Evolutionary conservation across 2,113 vertebrate genomes (phyloP).

Genomic region (Pipra filicauda): DNA sequence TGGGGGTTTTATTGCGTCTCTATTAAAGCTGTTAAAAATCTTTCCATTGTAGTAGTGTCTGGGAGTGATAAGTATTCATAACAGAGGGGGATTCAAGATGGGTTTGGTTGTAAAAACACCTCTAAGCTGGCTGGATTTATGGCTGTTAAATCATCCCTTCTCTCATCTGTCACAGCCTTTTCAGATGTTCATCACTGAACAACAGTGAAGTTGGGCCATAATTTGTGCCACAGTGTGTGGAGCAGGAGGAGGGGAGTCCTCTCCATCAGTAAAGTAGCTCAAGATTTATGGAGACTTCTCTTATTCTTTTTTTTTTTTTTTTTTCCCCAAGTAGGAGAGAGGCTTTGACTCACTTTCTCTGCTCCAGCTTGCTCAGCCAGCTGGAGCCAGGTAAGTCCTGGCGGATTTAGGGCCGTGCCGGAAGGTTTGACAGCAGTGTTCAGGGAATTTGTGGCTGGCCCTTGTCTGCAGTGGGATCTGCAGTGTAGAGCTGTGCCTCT

Average conservation of each 20-base stretch:
- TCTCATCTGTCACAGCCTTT: constrained; percentile 22
- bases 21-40: constrained; percentile 26
- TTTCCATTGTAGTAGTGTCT: not conserved
- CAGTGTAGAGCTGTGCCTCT: not conserved
- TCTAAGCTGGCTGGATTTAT: constrained; percentile 54
- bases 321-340: fast-evolving
- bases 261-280: not conserved
- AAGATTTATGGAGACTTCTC: not conserved
- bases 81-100: constrained; percentile 36
- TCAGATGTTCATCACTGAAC: constrained; percentile 6
- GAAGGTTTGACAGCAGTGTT: not conserved
- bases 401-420: not conserved
- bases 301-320: not conserved
- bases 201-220: not conserved
- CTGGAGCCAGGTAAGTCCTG: not conserved
- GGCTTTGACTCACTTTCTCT: not conserved
- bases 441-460: not conserved
- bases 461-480: not conserved
- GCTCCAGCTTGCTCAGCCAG: not conserved
- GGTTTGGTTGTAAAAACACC: constrained; percentile 51
- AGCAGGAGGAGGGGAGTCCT: constrained; percentile 23
- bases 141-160: constrained; percentile 38
- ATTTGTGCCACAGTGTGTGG: not conserved
- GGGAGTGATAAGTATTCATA: constrained; percentile 44
- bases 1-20: not conserved